Percentiles rank a stretch among this genome's conserved stretches.
These are phyloP conservation scores for Bombus affinis DNA, from an alignment of 1,140 invertebrate species.

Conservation along the genomic window DNA sequence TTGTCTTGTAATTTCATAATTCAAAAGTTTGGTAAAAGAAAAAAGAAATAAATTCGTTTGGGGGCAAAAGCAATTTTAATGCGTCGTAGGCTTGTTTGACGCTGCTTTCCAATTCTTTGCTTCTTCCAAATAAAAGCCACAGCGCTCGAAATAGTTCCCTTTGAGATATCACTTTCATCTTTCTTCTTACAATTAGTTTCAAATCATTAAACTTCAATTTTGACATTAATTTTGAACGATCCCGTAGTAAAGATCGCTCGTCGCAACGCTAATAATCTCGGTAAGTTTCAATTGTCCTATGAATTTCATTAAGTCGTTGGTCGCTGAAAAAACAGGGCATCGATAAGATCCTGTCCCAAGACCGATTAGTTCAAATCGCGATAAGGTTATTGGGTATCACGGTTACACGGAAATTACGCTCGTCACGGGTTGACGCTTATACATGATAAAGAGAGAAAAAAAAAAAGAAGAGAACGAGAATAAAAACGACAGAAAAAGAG, in stretches of 20 bases:
- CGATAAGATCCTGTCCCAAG: background rate
- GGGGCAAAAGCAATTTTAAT: background rate
- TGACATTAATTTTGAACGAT: background rate
- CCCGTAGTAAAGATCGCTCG: too few relatives aligned
- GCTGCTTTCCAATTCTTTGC: background rate
- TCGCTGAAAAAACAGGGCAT: background rate
- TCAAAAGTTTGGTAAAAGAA: too few relatives aligned
- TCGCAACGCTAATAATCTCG: background rate
- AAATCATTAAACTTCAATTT: background rate
- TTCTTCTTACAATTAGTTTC: background rate
- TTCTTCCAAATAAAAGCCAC: too few relatives aligned
- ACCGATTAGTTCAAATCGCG: slow-evolving; percentile 9
- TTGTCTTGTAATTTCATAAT: background rate
- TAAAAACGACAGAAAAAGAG: too few relatives aligned
- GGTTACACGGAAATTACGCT: slow-evolving; percentile 28
- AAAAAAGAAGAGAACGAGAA: background rate
- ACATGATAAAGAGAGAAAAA: background rate
- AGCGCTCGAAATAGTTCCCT: too few relatives aligned
- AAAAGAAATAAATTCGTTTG: background rate
- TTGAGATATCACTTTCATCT: too few relatives aligned
- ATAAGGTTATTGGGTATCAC: background rate
- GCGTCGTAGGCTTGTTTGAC: background rate
- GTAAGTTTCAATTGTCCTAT: background rate
- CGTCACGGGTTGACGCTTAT: slow-evolving; percentile 19
- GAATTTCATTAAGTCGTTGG: background rate